Conservation (phyloP, 2,888 invertebrate species). For the Mesopsocus fuscifrons region DNA sequence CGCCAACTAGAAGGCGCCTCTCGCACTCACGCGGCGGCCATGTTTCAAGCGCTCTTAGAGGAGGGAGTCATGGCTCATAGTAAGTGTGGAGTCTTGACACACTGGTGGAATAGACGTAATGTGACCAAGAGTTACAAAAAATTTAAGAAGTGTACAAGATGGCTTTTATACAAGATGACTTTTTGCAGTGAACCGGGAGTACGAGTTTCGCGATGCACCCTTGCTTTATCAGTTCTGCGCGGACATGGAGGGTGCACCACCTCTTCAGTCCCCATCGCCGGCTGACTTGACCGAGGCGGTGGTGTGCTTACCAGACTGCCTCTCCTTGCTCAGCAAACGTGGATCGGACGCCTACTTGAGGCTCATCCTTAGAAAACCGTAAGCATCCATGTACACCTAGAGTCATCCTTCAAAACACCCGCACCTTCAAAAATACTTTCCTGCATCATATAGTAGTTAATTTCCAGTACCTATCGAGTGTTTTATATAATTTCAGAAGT, state of each 20-base stretch:
- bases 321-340: slow-evolving; percentile 44
- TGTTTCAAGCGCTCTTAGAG: slow-evolving; percentile 69
- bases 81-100: no score
- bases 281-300: slow-evolving; percentile 45
- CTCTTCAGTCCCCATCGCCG: slow-evolving; percentile 30
- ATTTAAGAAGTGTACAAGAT: no score
- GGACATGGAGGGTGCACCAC: slow-evolving; percentile 41
- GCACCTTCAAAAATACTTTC: no score
- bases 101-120: no score
- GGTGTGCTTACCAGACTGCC: slow-evolving; percentile 43
- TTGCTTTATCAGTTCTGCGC: slow-evolving; percentile 63
- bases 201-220: slow-evolving; percentile 66
- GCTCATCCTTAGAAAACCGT: slow-evolving; percentile 65
- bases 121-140: no score
- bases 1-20: slow-evolving; percentile 26
- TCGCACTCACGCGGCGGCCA: slow-evolving; percentile 51
- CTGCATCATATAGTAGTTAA: no score
- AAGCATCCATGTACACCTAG: slow-evolving; percentile 24
- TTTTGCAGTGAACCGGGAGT: slow-evolving; percentile 48
- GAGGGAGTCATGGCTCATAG: slow-evolving; percentile 60
- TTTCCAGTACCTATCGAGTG: no score
- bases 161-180: no score
- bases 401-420: no score
- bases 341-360: slow-evolving; percentile 62
- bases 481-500: slow-evolving; percentile 42